Percentiles rank a stretch among this genome's conserved stretches.
These are phyloP conservation scores for Probaryconus sp. DNA, from an alignment of 1,140 invertebrate genomes.

Conservation along the genomic window DNA sequence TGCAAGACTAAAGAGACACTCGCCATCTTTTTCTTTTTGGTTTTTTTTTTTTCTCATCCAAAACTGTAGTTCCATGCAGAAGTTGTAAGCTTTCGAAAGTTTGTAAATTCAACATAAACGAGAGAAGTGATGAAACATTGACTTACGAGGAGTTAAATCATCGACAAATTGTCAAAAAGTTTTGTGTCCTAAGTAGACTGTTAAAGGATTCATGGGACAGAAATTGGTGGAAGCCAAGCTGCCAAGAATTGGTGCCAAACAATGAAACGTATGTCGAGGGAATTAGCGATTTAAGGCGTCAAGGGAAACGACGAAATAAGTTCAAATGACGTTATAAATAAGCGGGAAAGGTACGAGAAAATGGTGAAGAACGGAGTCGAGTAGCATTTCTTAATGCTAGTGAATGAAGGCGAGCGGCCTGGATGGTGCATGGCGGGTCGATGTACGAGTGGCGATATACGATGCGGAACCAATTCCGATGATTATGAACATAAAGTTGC, in stretches of 20 bases:
- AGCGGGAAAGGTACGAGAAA: constrained; percentile 26
- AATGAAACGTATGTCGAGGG: background rate
- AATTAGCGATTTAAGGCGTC: background rate
- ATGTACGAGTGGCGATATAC: constrained; percentile 58
- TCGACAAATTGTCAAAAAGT: constrained; percentile 16
- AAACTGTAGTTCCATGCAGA: constrained; percentile 14
- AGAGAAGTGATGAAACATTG: constrained; percentile 29
- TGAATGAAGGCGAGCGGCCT: constrained; percentile 43
- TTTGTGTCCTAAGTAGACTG: constrained; percentile 10
- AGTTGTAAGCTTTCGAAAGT: constrained; percentile 16
- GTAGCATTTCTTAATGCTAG: constrained; percentile 25
- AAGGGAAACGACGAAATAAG: constrained; percentile 3
- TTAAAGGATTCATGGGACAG: constrained; percentile 8
- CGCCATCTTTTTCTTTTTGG: too few species aligned
- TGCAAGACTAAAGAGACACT: too few species aligned
- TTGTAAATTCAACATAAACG: constrained; percentile 16
- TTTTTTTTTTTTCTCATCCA: background rate
- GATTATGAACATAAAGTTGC: constrained; percentile 54
- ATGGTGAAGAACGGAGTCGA: constrained; percentile 9
- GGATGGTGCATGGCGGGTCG: constrained; percentile 50
- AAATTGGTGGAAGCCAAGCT: constrained; percentile 1
- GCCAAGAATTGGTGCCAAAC: too few species aligned
- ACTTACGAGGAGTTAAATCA: constrained; percentile 25
- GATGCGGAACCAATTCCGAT: constrained; percentile 58
- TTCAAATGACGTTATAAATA: constrained; percentile 8